phyloP scores from a whole-genome alignment of 2,797 vertebrate genomes.

The Psittacula echo region DNA sequence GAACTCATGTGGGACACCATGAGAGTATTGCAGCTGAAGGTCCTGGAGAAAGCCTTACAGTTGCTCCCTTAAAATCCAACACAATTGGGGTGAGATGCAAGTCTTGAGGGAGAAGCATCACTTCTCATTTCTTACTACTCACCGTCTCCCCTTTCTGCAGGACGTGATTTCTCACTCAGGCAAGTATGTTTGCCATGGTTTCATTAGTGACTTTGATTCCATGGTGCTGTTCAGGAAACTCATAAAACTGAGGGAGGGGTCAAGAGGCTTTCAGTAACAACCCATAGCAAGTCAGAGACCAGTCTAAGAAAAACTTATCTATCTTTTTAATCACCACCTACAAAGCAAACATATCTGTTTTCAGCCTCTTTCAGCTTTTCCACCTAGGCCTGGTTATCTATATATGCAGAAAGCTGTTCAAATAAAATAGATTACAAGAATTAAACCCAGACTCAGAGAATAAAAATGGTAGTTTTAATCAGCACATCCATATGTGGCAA shows the following conservation, averaged over 20 bases:
- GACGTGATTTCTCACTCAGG: neutral
- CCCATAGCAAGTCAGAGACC: neutral
- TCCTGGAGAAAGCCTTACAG: neutral
- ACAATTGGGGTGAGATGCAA: rapidly evolving
- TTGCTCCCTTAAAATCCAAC: neutral
- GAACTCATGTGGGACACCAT: neutral
- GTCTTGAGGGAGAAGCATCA: neutral
- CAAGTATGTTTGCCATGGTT: neutral
- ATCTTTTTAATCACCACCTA: neutral
- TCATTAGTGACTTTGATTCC: neutral
- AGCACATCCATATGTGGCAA: neutral
- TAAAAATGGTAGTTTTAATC: neutral
- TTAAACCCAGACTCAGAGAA: neutral
- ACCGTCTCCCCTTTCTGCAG: neutral
- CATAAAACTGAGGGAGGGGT: neutral
- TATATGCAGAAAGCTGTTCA: neutral
- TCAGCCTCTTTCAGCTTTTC: neutral
- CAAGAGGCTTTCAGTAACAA: neutral
- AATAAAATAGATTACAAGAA: neutral
- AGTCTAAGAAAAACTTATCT: neutral
- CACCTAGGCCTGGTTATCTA: neutral
- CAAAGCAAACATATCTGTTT: neutral
- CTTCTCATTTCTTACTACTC: neutral
- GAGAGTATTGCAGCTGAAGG: neutral
- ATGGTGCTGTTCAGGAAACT: neutral